Conservation (phyloP, 2,888 invertebrate genomes). For the Caradrina clavipalpis region DNA sequence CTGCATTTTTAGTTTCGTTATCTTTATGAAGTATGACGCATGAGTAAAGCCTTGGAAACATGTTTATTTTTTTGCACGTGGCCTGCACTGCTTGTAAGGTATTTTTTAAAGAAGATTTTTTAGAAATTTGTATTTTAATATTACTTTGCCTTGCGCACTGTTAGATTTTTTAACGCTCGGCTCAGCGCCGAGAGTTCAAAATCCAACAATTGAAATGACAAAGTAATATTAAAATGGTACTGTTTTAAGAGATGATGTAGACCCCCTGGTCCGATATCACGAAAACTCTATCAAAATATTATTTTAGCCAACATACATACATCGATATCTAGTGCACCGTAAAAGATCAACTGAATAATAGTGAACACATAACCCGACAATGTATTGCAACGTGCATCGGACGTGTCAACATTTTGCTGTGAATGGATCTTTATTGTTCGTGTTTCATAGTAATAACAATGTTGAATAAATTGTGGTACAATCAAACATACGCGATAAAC, state of each 20-base stretch:
- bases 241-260: too few relatives aligned
- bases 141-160: too few relatives aligned
- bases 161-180: too few relatives aligned
- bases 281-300: background rate
- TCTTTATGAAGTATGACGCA: constrained; percentile 13
- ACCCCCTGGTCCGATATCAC: background rate
- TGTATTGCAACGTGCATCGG: constrained; percentile 61
- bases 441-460: constrained; percentile 74
- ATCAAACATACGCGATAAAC: constrained; percentile 61
- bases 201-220: too few relatives aligned
- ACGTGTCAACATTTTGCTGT: constrained; percentile 73
- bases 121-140: too few relatives aligned
- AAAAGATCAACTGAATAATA: constrained; percentile 37
- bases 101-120: too few relatives aligned
- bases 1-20: constrained; percentile 44
- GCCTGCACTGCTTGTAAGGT: background rate
- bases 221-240: too few relatives aligned
- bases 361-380: constrained; percentile 40
- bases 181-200: too few relatives aligned
- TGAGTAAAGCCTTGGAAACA: background rate
- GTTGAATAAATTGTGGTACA: constrained; percentile 65
- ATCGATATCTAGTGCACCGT: constrained; percentile 19
- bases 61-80: constrained; percentile 13
- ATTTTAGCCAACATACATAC: constrained; percentile 3
- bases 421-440: constrained; percentile 73